Evolutionary conservation across 2,888 invertebrate genomes (phyloP), one percentile per base, ranked within the genome.

Genomic region (Apodemia zela): DNA sequence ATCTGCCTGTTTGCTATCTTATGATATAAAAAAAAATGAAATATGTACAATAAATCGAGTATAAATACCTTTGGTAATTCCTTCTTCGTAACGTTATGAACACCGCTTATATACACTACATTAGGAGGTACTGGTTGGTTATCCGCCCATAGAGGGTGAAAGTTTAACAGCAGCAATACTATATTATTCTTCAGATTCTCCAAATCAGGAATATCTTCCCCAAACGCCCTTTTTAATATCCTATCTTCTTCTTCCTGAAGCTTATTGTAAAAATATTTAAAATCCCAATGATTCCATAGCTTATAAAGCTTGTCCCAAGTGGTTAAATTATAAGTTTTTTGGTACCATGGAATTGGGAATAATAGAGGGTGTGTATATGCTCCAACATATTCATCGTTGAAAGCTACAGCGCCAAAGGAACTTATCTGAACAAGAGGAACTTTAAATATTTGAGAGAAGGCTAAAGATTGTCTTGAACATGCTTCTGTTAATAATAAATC

Each of bases 101-200:
- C 71, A n/a, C 87, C 88, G 51, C 89, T 86, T 63, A 88, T 77
- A 58, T 79, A 81, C 11, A 90, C 67, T 5, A 86, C 73, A 63
- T 76, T 78, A 0, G 89, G 85, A 1, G 87, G 79, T 8, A 83
- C 70, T 0, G 92, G 89, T 18, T 82, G 73, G 57, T 80, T 80
- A 2, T 71, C 72, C 57, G 76, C 77, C 73, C 82, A 82, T n/a
- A 85, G 66, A 0, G 84, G 82, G 73, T 92, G 79, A 0, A 74
- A 72, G 66, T 92, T 92, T 1, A 87, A 47, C 67, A 92, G 81
- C n/a, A 89, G 60, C 75, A 90, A 71, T 35, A 84, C 78, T 29
- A 84, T 68, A 60, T 75, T 76, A 8, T 76, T 69, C 18, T 65
- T 68, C 35, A 81, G 68, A 45, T 74, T 71, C 15, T 29, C 67